These are phyloP conservation scores for Prosopocoilus inquinatus DNA, from an alignment of 2,888 invertebrate genomes.

Conservation along the genomic window DNA sequence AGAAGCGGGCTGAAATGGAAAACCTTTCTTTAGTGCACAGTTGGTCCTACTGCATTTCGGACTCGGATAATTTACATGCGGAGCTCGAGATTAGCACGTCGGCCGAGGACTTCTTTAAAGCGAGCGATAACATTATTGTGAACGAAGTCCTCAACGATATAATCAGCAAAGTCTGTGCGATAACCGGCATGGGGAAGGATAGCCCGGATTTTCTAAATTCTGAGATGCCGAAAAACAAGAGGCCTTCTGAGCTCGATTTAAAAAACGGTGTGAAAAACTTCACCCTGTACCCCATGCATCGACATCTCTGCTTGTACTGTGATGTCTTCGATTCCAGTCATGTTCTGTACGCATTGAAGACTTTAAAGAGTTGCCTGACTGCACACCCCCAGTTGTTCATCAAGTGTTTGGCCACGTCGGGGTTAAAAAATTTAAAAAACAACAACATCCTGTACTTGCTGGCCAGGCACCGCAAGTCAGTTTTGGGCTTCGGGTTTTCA, in stretches of 20 bases:
- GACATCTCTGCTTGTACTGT: slow-evolving; percentile 79
- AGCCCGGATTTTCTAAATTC: slow-evolving; percentile 28
- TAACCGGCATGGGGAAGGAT: slow-evolving; percentile 31
- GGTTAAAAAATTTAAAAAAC: slow-evolving; percentile 57
- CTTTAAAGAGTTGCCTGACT: slow-evolving; percentile 68
- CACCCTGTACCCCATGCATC: slow-evolving; percentile 72
- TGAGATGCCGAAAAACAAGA: slow-evolving; percentile 7
- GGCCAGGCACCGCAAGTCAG: slow-evolving; percentile 75
- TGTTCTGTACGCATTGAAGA: slow-evolving; percentile 71
- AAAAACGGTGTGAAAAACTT: slow-evolving; percentile 39
- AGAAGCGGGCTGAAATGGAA: slow-evolving; percentile 46
- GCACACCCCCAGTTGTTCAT: slow-evolving; percentile 72
- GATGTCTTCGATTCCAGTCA: slow-evolving; percentile 75
- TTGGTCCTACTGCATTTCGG: slow-evolving; percentile 54
- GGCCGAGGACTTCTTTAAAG: slow-evolving; percentile 67
- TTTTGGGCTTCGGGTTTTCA: slow-evolving; percentile 67
- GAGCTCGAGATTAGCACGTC: slow-evolving; percentile 60
- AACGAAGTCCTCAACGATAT: slow-evolving; percentile 56
- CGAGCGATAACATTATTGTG: slow-evolving; percentile 14
- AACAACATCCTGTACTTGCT: slow-evolving; percentile 61
- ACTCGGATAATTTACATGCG: slow-evolving; percentile 50
- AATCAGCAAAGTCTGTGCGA: slow-evolving; percentile 53
- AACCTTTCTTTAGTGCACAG: slow-evolving; percentile 54
- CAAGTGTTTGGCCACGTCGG: slow-evolving; percentile 73
- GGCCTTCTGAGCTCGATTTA: slow-evolving; percentile 38